Conservation (phyloP, 2,797 vertebrate genomes). For the Pteronotus mesoamericanus region DNA sequence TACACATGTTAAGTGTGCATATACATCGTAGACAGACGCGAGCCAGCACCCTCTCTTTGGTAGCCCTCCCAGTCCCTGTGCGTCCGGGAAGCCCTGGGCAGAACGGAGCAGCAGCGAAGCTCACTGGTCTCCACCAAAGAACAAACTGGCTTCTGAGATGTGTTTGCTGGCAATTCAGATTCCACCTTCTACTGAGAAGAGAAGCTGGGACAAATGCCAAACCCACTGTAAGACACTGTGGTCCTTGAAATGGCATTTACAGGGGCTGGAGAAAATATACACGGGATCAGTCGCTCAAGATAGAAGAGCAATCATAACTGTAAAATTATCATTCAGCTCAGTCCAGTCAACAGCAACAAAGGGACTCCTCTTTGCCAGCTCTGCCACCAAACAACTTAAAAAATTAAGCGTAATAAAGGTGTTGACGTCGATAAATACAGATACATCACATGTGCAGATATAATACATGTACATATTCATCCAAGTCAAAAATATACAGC, state of each 20-base stretch:
- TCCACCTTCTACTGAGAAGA: conserved; percentile 46
- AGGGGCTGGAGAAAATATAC: conserved; percentile 28
- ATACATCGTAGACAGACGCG: too few relatives aligned
- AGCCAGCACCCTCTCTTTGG: background rate
- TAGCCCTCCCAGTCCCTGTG: background rate
- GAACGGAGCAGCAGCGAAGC: background rate
- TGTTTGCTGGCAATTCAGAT: background rate
- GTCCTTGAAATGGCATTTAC: conserved; percentile 36
- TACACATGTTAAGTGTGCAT: too few relatives aligned
- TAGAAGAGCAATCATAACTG: conserved; percentile 39
- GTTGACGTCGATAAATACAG: background rate
- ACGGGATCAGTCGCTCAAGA: conserved; percentile 35
- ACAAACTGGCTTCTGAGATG: conserved; percentile 43
- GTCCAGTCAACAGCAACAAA: background rate
- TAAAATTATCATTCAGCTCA: conserved; percentile 6
- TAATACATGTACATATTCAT: background rate
- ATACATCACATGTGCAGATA: background rate
- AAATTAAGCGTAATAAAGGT: background rate
- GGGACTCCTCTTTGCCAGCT: background rate
- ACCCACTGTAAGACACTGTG: conserved; percentile 39
- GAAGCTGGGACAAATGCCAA: conserved; percentile 57
- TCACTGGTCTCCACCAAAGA: conserved; percentile 19
- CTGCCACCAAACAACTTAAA: background rate
- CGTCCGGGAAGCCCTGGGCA: background rate
- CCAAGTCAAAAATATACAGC: background rate